A percentile compares a stretch with the other conserved stretches of the same genome.
Evolutionary conservation across 2,797 vertebrate species (phyloP).

Genomic region (Spea hammondii): DNA sequence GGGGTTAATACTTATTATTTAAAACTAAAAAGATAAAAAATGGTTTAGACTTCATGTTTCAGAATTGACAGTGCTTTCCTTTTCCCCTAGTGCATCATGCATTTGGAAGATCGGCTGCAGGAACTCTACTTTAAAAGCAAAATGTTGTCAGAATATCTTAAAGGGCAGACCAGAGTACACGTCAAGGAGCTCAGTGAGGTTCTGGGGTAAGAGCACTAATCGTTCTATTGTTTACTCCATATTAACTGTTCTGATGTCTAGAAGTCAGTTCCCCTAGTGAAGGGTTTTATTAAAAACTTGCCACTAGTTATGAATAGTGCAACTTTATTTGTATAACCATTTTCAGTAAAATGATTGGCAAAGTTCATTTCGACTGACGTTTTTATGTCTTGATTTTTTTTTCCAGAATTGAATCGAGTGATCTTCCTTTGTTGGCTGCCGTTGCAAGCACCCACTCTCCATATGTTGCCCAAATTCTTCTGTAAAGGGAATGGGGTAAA

Average conservation of each 20-base stretch:
- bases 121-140: slow-evolving; percentile 98
- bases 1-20: too few relatives aligned
- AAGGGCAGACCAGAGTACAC: slow-evolving; percentile 95
- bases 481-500: slow-evolving; percentile 68
- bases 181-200: slow-evolving; percentile 95
- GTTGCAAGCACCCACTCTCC: slow-evolving; percentile 97
- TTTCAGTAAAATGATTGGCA: too few relatives aligned
- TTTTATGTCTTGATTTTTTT: slow-evolving; percentile 46
- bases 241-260: background rate
- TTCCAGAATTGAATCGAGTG: slow-evolving; percentile 92
- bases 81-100: slow-evolving; percentile 89
- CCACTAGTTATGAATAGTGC: too few relatives aligned
- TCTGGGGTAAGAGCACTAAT: slow-evolving; percentile 79
- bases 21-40: too few relatives aligned
- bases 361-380: background rate
- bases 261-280: too few relatives aligned
- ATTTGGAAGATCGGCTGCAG: slow-evolving; percentile 94
- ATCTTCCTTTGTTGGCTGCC: slow-evolving; percentile 93
- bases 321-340: too few relatives aligned
- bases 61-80: background rate
- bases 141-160: slow-evolving; percentile 96
- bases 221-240: background rate
- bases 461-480: slow-evolving; percentile 95
- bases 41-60: background rate
- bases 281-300: background rate